Evolutionary conservation across 1,140 invertebrate species (phyloP).

Genomic region (Pogonognathellus flavescens): DNA sequence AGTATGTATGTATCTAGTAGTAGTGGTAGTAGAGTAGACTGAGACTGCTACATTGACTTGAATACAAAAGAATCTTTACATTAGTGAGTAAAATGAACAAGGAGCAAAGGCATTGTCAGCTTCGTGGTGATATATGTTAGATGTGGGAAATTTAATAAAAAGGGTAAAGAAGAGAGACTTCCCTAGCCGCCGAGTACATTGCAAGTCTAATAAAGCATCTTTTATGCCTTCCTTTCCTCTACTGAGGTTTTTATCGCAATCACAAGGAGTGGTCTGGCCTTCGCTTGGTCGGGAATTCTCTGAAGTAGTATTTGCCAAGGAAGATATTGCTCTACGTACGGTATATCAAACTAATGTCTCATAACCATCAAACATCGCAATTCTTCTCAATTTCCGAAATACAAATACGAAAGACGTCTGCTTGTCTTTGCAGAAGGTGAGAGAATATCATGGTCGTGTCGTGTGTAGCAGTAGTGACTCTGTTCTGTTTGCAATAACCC

Average conservation of each 20-base stretch:
- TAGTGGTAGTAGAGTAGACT: too few species aligned
- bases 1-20: not conserved
- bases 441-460: not conserved
- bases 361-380: not conserved
- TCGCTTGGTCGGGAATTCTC: not conserved
- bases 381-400: not conserved
- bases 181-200: not conserved
- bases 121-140: conserved; percentile 21
- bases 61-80: not conserved
- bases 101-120: conserved; percentile 17
- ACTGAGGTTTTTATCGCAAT: conserved; percentile 37
- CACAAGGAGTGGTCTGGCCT: conserved; percentile 21
- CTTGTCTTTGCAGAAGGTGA: not conserved
- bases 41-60: not conserved
- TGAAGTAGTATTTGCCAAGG: too few species aligned
- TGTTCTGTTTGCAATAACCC: too few species aligned
- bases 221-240: not conserved
- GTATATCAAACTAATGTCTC: not conserved
- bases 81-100: conserved; percentile 20
- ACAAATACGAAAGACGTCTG: not conserved
- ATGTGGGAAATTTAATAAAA: conserved; percentile 43
- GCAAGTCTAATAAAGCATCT: conserved; percentile 25
- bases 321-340: too few species aligned
- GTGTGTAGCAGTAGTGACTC: too few species aligned
- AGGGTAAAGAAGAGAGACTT: conserved; percentile 33